Conservation (phyloP, 2,797 vertebrate species). For the Hozukius guyotensis region DNA sequence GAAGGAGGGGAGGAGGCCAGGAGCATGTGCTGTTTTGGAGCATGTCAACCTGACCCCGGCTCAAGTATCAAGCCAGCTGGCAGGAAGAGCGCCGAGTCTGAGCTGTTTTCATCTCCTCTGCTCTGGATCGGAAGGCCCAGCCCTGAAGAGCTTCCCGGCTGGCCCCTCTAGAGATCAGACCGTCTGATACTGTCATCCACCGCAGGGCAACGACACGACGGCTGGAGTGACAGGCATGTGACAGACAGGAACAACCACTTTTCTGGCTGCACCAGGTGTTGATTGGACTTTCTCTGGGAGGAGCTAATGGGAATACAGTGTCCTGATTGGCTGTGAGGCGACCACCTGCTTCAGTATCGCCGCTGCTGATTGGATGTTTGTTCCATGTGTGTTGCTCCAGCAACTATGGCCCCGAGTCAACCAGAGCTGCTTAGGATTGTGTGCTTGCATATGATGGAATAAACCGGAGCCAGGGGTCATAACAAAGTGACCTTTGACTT, state of each 20-base stretch:
- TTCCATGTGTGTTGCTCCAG: conserved; percentile 62
- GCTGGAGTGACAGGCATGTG: conserved; percentile 72
- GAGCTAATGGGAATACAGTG: conserved; percentile 56
- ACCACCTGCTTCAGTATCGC: conserved; percentile 71
- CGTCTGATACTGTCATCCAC: conserved; percentile 59
- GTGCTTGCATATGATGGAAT: conserved; percentile 39
- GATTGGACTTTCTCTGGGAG: conserved; percentile 73
- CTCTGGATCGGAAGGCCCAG: conserved; percentile 70
- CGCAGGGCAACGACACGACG: conserved; percentile 52
- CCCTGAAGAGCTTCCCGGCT: conserved; percentile 64
- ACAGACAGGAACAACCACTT: conserved; percentile 71
- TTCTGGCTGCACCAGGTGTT: conserved; percentile 69
- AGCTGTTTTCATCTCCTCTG: conserved; percentile 72
- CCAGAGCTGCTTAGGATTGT: conserved; percentile 50
- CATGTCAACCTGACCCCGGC: conserved; percentile 76
- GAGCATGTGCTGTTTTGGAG: conserved; percentile 77
- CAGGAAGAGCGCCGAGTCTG: conserved; percentile 70
- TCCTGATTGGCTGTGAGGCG: conserved; percentile 65
- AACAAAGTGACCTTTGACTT: conserved; percentile 59
- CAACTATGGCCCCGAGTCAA: conserved; percentile 54
- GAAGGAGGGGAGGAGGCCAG: conserved; percentile 63
- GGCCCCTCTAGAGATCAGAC: conserved; percentile 62
- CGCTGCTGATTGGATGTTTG: conserved; percentile 71
- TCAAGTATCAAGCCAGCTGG: conserved; percentile 80
- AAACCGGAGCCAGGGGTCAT: conserved; percentile 39